Evolutionary conservation across 1,140 invertebrate genomes (phyloP).

Genomic region (Gonatopus flavifemur): DNA sequence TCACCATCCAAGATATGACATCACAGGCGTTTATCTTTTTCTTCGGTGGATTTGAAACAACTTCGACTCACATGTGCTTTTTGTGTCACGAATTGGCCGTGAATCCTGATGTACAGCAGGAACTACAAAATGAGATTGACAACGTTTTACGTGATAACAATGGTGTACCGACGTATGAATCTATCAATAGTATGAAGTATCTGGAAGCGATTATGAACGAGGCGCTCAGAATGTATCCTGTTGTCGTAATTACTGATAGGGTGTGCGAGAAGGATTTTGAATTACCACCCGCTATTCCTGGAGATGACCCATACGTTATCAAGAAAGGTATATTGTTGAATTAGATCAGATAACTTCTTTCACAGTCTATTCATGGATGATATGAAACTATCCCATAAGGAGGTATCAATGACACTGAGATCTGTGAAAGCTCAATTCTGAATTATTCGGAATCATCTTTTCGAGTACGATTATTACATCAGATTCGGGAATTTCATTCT

Average conservation of each 20-base stretch:
- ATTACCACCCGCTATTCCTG: conserved; percentile 29
- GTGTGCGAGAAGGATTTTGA: conserved; percentile 44
- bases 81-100: conserved; percentile 59
- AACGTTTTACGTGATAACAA: conserved; percentile 29
- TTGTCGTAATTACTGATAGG: conserved; percentile 48
- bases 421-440: too few species aligned
- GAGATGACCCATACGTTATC: conserved; percentile 51
- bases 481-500: too few species aligned
- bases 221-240: conserved; percentile 62
- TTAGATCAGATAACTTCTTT: too few species aligned
- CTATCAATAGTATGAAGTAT: conserved; percentile 56
- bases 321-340: conserved; percentile 17
- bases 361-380: too few species aligned
- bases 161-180: conserved; percentile 49
- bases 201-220: conserved; percentile 60
- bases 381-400: too few species aligned
- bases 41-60: conserved; percentile 61
- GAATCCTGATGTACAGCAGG: conserved; percentile 63
- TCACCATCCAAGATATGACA: not conserved
- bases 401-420: too few species aligned
- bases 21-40: conserved; percentile 30
- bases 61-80: conserved; percentile 60
- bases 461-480: too few species aligned
- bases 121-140: conserved; percentile 63
- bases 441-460: too few species aligned